Conservation (phyloP, 2,113 vertebrate species). For the Uria lomvia region DNA sequence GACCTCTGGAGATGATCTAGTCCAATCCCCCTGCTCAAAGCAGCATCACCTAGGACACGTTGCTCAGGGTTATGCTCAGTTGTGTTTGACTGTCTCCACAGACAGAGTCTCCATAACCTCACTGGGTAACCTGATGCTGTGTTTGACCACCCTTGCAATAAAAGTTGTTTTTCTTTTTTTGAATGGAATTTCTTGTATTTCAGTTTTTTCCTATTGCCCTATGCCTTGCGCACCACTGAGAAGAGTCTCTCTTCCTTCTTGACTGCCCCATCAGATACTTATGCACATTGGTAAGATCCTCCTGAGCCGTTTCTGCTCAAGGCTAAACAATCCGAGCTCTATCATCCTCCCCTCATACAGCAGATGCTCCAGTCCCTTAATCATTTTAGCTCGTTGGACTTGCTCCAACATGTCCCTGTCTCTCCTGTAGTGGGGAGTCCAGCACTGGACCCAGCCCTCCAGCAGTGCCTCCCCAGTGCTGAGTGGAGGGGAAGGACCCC, state of each 20-base stretch:
- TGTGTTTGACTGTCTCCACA: not conserved
- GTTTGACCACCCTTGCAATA: not conserved
- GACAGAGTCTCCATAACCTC: not conserved
- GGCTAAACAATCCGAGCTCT: not conserved
- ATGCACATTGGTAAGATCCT: not conserved
- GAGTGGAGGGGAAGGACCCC: not conserved
- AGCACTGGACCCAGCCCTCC: not conserved
- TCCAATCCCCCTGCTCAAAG: not conserved
- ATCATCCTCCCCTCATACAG: not conserved
- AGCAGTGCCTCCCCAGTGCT: not conserved
- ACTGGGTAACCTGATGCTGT: accelerated
- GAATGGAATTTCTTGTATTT: not conserved
- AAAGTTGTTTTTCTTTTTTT: not conserved
- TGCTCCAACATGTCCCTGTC: not conserved
- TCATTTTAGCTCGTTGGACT: not conserved
- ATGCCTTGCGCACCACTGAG: not conserved
- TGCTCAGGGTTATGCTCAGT: not conserved
- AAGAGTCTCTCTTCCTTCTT: not conserved
- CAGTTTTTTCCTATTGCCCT: not conserved
- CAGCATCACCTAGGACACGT: not conserved
- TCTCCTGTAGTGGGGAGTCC: not conserved
- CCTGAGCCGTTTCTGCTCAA: not conserved
- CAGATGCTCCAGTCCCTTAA: not conserved
- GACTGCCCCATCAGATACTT: not conserved
- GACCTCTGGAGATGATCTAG: not conserved